A percentile compares a stretch with the other conserved stretches of the same genome.
Evolutionary conservation across 2,113 vertebrate genomes (phyloP).

Genomic region (Melanerpes aurifrons): DNA sequence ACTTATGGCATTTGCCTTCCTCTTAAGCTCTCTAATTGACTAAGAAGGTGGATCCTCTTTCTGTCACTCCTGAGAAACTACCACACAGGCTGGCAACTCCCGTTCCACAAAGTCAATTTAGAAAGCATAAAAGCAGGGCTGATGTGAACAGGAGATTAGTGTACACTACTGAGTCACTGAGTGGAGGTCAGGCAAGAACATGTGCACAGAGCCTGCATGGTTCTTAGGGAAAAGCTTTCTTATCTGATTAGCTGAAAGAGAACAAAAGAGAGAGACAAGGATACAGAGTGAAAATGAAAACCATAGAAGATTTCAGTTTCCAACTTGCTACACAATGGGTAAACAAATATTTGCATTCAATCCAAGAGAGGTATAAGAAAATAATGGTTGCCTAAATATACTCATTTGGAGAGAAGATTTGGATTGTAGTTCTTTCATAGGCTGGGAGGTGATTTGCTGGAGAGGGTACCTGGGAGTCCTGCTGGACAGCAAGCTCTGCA

Average conservation of each 20-base stretch:
- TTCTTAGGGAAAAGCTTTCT: background rate
- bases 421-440: background rate
- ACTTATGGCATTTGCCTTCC: background rate
- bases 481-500: too few species aligned
- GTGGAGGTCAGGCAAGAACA: background rate
- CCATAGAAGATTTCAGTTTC: background rate
- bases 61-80: background rate
- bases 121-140: background rate
- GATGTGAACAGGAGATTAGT: conserved; percentile 16
- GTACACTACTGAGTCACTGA: background rate
- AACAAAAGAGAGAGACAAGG: background rate
- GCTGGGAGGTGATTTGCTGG: too few species aligned
- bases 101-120: conserved; percentile 30
- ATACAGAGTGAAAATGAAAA: background rate
- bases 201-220: background rate
- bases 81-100: conserved; percentile 5
- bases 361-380: background rate
- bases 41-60: conserved; percentile 42
- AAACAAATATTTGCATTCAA: background rate
- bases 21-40: conserved; percentile 10
- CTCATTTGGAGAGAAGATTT: background rate
- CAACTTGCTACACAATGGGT: background rate
- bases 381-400: background rate
- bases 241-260: background rate
- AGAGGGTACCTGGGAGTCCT: too few species aligned